Base-by-base conservation (phyloP, 2,797 vertebrate genomes). In the Chelon auratus region DNA sequence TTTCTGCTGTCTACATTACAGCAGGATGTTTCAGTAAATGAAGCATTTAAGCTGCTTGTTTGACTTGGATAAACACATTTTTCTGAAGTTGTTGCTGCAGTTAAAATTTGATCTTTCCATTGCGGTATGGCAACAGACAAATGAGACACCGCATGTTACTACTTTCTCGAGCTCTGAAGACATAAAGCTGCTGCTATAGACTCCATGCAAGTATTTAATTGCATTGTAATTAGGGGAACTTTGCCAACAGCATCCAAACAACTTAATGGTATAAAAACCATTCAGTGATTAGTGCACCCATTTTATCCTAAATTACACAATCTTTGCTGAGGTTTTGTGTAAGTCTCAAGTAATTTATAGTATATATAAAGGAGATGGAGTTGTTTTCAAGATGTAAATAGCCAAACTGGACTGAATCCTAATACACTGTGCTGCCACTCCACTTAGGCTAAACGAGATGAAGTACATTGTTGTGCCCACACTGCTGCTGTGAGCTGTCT, bases 401-500 rank as follows among this genome's bases (percentile, higher is more conserved):
- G 6, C 57, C 37, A 68, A 62, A 58, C 58, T 68, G 65, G 64
- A 77, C 60, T 64, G 36, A 61, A 56, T 56, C 51, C 20, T 62
- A 22, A 58, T 56, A 50, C 60, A 70, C 20, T 70, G 64, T 60
- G 24, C 61, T 48, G 61, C 40, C 1, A 15, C 59, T 51, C 45
- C 48, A 47, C 59, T 72, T 50, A 36, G 37, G 20, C 33, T 59
- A 66, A 84, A 82, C 68, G 18, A 77, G 65, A 84, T 20, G 47
- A 59, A 79, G 64, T 33, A 45, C 55, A 71, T 78, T 78, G 66
- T 80, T 70, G 68, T 50, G 42, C 62, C 62, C 52, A n/a, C 45
- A 60, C 62, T 54, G 61, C 54, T 26, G 60, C 62, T 52, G 53
- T 18, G 48, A 68, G 68, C 51, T 43, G 74, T 73, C 73, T 69